Percentiles rank a stretch among this genome's conserved stretches.
Conservation (phyloP, 2,113 vertebrate genomes). For the Oncorhynchus keta region DNA sequence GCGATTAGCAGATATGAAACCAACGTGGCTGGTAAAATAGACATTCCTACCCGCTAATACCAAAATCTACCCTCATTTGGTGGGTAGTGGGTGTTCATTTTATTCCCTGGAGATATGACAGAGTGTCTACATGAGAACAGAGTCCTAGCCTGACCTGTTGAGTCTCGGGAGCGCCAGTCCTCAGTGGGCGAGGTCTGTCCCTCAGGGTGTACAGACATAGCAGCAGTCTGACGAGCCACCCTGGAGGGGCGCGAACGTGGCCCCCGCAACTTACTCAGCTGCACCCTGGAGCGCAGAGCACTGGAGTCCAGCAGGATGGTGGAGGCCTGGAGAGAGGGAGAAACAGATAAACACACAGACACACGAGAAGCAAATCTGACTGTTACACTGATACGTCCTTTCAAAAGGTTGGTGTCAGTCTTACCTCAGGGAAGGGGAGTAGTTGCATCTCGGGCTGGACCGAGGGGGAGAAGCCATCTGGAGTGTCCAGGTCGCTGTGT, state of each 20-base stretch:
- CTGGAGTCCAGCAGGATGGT: conserved; percentile 84
- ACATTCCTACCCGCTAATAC: too few relatives aligned
- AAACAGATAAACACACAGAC: too few relatives aligned
- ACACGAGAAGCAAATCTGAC: too few relatives aligned
- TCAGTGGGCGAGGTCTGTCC: conserved; percentile 37
- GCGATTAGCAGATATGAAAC: too few relatives aligned
- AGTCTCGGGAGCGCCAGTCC: conserved; percentile 86
- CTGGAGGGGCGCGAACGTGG: conserved; percentile 81
- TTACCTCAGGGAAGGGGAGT: conserved; percentile 86
- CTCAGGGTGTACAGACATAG: conserved; percentile 59
- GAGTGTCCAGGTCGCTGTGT: conserved; percentile 72
- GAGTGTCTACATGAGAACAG: too few relatives aligned
- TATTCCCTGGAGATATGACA: too few relatives aligned
- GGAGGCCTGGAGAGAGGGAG: conserved; percentile 65
- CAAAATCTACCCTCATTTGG: too few relatives aligned
- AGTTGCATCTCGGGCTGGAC: conserved; percentile 36
- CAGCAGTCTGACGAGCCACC: conserved; percentile 67
- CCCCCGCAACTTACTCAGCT: conserved; percentile 84
- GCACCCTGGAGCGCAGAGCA: conserved; percentile 83
- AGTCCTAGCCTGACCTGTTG: conserved; percentile 77
- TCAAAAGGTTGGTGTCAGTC: conserved; percentile 9
- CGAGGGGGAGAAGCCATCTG: conserved; percentile 60
- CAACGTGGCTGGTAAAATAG: too few relatives aligned
- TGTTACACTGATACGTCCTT: neutral
- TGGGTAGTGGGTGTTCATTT: too few relatives aligned